Conservation (phyloP, 2,797 vertebrate genomes). For the Pseudopleuronectes americanus region DNA sequence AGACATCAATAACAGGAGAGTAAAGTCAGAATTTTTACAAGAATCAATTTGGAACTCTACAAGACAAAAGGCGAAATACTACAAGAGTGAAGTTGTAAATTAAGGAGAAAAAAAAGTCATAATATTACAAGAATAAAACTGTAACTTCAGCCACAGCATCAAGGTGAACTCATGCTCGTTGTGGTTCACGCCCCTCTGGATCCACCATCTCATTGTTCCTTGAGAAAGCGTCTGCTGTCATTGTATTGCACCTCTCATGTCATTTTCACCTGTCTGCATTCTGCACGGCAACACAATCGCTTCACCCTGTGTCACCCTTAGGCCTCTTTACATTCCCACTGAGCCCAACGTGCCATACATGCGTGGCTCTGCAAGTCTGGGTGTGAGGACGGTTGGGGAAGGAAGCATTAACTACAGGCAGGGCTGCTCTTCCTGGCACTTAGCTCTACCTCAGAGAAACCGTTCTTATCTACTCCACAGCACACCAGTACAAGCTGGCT, state of each 20-base stretch:
- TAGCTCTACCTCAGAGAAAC: slow-evolving; percentile 62
- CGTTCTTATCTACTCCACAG: slow-evolving; percentile 64
- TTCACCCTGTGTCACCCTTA: slow-evolving; percentile 22
- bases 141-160: no score
- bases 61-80: no score
- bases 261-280: not conserved
- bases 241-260: not conserved
- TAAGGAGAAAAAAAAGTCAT: no score
- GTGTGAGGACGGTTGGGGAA: slow-evolving; percentile 74
- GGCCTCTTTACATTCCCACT: slow-evolving; percentile 9
- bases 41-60: no score
- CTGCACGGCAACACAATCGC: not conserved
- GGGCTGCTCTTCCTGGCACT: slow-evolving; percentile 67
- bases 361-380: slow-evolving; percentile 48
- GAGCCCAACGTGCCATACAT: slow-evolving; percentile 31
- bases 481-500: slow-evolving; percentile 36
- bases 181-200: no score
- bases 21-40: no score
- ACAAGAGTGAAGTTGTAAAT: no score
- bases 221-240: no score
- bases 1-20: no score
- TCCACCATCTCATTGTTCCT: no score
- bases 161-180: no score
- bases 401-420: slow-evolving; percentile 73
- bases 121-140: no score